Evolutionary conservation across 2,113 vertebrate species (phyloP).

Genomic region (Ailurus styani): DNA sequence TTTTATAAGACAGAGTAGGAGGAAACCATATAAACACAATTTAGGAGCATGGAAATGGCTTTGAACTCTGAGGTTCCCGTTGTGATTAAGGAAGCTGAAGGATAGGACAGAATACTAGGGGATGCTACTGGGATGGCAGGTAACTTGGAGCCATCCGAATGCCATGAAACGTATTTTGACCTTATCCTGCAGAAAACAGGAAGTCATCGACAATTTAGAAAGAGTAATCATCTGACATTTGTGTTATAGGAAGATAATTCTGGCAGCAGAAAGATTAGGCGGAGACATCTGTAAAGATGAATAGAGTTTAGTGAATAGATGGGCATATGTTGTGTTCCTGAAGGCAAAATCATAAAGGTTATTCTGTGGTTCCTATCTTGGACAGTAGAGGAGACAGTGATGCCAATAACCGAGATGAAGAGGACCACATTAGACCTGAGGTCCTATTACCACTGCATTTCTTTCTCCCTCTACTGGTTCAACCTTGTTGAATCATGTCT

Average conservation of each 20-base stretch:
- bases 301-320: not conserved
- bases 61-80: not conserved
- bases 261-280: not conserved
- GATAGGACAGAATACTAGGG: too few species aligned
- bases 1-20: not conserved
- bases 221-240: not conserved
- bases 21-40: not conserved
- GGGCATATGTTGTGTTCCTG: not conserved
- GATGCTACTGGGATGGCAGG: not conserved
- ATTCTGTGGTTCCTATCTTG: not conserved
- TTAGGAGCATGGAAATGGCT: not conserved
- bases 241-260: not conserved
- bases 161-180: not conserved
- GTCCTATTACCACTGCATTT: not conserved
- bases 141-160: not conserved
- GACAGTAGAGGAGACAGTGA: not conserved
- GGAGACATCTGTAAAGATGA: not conserved
- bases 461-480: not conserved
- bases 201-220: not conserved
- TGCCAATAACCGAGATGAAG: not conserved
- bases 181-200: not conserved
- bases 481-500: not conserved
- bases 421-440: not conserved
- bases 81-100: not conserved
- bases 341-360: not conserved